A percentile compares a stretch with the other conserved stretches of the same genome.
These are phyloP conservation scores for Leptothorax acervorum DNA, from an alignment of 2,888 invertebrate species.

Conservation along the genomic window DNA sequence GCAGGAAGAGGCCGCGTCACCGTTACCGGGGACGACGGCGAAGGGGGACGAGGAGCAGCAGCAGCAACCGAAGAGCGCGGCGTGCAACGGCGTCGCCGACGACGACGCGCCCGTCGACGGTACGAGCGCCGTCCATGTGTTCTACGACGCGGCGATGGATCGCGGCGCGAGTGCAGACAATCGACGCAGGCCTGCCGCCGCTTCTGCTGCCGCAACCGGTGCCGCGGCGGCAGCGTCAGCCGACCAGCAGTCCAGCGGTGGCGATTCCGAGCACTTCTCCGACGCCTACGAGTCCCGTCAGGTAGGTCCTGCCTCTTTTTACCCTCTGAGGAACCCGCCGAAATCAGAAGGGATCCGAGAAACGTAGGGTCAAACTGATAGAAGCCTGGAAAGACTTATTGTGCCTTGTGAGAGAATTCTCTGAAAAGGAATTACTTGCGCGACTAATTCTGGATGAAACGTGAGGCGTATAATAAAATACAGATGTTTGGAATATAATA, in stretches of 20 bases:
- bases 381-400: neutral
- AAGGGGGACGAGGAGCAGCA: slow-evolving; percentile 43
- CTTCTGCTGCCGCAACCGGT: slow-evolving; percentile 42
- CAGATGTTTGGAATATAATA: neutral
- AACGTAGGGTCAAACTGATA: neutral
- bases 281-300: slow-evolving; percentile 83
- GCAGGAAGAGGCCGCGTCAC: slow-evolving; percentile 73
- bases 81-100: slow-evolving; percentile 77
- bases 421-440: neutral
- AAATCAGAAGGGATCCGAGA: neutral
- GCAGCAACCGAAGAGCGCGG: slow-evolving; percentile 65
- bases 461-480: neutral
- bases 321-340: neutral
- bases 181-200: slow-evolving; percentile 80
- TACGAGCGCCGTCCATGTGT: slow-evolving; percentile 83
- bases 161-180: slow-evolving; percentile 83
- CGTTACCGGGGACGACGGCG: slow-evolving; percentile 39
- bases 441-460: neutral
- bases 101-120: slow-evolving; percentile 71
- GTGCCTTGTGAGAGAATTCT: neutral
- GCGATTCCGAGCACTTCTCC: slow-evolving; percentile 80
- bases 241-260: slow-evolving; percentile 70
- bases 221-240: slow-evolving; percentile 69
- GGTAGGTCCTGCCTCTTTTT: slow-evolving; percentile 73
- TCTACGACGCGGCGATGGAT: slow-evolving; percentile 82